Base-by-base conservation (phyloP, 2,797 vertebrate genomes). In the Liasis olivaceus region DNA sequence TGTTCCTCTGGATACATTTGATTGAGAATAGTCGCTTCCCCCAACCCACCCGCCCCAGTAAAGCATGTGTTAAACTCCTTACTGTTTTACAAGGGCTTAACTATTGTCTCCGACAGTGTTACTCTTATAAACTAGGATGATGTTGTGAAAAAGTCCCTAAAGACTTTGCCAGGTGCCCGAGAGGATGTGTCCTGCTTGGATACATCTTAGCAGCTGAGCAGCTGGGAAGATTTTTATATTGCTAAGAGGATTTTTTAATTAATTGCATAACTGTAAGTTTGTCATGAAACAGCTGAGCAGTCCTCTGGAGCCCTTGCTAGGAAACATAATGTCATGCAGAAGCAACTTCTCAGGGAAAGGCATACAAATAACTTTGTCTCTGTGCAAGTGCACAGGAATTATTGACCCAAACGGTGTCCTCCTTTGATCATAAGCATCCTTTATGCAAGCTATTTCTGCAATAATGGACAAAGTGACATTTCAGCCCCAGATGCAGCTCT, bases 211-310 rank as follows among this genome's bases (percentile, higher is more conserved):
- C 89, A 94, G 84, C 26, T 92, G 69, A 94, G 90, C 93, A 95
- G 72, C 93, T 95, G 31, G 66, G 89, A 93, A 95, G 92, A 47
- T 93, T 97, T 81, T 95, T 95, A 85, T 94, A 94, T 95, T 95
- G 92, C 93, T 0, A 36, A 96, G 92, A 94, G 69, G 59, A 42
- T 90, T 95, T 90, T 96, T 96, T 94, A 96, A 95, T 97, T 96
- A 96, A 96, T 96, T 95, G 89, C 84, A 77, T 63, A 94, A 93
- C 96, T 95, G 93, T 59, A 28, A 1, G 84, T 94, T 91, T 95
- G 94, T 95, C 91, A 93, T 92, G 94, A 95, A 96, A 91, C 77
- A 94, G 92, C 88, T 94, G 94, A 96, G 94, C 60, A 87, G 93
- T 91, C 87, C 96, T 96, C 95, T 94, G 92, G 94, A 96, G 94